Base-by-base conservation (phyloP, 2,113 vertebrate species). In the Agapornis roseicollis region DNA sequence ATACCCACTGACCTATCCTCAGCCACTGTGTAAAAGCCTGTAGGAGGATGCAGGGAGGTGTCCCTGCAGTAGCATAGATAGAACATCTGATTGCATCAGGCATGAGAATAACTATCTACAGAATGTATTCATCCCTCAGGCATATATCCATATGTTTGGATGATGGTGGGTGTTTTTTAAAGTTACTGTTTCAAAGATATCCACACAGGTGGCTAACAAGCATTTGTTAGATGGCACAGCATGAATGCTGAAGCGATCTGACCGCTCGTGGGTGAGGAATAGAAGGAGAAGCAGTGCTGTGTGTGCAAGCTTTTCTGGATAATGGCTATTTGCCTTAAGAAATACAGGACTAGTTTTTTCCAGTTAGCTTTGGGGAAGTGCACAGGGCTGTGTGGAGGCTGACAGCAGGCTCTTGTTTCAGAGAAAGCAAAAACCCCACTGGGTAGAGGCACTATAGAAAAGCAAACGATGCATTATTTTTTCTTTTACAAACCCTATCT, bases 131-230 rank as follows among this genome's bases (percentile, higher is more conserved):
- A 96, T 85, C 96, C 92, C 46, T 86, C 86, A 92, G 90, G 86
- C 88, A 89, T 50, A 63, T 90, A 96, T 95, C 93, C 88, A 73
- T 96, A 92, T 95, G 93, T 95, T 96, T 93, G 85, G 73, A 93
- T 89, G 91, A 65, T 94, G 83, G 90, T 96, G 94, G 94, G 94
- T 96, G 93, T 96, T 96, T 96, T 95, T 86, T 80, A 93, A 94
- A 94, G 93, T 76, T 95, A 46, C 85, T 93, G 52, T 81, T 92
- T 96, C 92, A 97, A 96, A 96, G 88, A 95, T 92, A 95, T 50
- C 92, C 46, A 90, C 86, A 79, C 86, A 96, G 94, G 94, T 96
- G 94, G 92, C 85, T 93, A 90, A 64, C 83, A 82, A 93, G 77
- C 25, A 2, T 88, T 96, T 94, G 80, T 88, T 90, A 90, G 90